phyloP scores from a whole-genome alignment of 2,888 invertebrate species.

The Endomychus coccineus region DNA sequence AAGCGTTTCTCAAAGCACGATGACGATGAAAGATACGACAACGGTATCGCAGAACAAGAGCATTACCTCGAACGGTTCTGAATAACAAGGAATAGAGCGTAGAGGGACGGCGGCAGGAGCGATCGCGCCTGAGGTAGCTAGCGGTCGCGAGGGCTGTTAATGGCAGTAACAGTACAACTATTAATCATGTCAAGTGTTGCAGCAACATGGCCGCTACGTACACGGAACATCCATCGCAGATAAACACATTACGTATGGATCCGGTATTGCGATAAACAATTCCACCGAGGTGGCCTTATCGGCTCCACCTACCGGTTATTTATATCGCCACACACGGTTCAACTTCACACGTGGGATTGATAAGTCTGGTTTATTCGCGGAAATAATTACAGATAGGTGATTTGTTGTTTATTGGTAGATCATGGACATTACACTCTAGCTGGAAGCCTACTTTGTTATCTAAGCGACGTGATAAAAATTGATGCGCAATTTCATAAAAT shows the following conservation, averaged over 20 bases:
- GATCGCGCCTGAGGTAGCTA: slow-evolving; percentile 10
- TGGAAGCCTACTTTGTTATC: no score
- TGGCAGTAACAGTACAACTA: slow-evolving; percentile 43
- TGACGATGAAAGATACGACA: no score
- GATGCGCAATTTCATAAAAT: no score
- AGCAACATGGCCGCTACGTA: slow-evolving; percentile 44
- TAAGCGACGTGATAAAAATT: no score
- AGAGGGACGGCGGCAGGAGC: neutral
- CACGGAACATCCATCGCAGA: slow-evolving; percentile 45
- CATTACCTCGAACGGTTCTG: no score
- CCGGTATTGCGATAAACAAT: slow-evolving; percentile 42
- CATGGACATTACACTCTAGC: neutral
- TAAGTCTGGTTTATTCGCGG: slow-evolving; percentile 28
- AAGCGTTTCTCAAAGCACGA: no score
- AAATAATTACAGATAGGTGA: slow-evolving; percentile 23
- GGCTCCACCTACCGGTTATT: slow-evolving; percentile 17
- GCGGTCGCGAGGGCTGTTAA: slow-evolving; percentile 36
- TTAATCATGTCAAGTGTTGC: slow-evolving; percentile 46
- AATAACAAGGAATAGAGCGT: neutral
- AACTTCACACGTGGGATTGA: slow-evolving; percentile 28
- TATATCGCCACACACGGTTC: slow-evolving; percentile 8
- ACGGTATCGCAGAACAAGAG: no score
- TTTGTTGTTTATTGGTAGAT: slow-evolving; percentile 13
- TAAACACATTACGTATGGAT: slow-evolving; percentile 45
- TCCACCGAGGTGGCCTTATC: slow-evolving; percentile 36